These are phyloP conservation scores for Clistopyga incitator DNA, from an alignment of 2,888 invertebrate genomes.

Conservation along the genomic window DNA sequence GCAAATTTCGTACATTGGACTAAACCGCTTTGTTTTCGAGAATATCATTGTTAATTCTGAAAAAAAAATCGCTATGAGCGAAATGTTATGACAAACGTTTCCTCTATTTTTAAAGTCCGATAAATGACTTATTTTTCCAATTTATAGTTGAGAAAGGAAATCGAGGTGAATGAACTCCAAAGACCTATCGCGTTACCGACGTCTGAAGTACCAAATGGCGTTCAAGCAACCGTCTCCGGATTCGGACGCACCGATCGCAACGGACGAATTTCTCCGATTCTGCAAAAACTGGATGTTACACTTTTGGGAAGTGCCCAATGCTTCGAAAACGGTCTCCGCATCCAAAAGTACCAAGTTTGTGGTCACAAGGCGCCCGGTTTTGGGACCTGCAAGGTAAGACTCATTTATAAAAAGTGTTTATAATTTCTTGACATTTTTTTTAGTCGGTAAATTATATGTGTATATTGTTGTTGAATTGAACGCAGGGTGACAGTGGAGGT, in stretches of 20 bases:
- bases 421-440: background rate
- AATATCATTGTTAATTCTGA: too few relatives aligned
- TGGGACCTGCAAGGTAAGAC: slow-evolving; percentile 13
- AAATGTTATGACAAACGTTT: too few relatives aligned
- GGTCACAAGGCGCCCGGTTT: background rate
- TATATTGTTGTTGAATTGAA: background rate
- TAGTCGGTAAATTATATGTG: background rate
- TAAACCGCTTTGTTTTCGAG: too few relatives aligned
- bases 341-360: slow-evolving; percentile 7
- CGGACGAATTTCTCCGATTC: background rate
- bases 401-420: background rate
- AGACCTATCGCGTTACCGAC: background rate
- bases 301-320: slow-evolving; percentile 11
- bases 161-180: background rate
- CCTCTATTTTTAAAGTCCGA: background rate
- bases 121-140: background rate
- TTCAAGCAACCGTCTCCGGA: background rate
- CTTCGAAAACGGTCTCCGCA: background rate
- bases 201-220: background rate
- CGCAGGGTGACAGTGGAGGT: slow-evolving; percentile 69
- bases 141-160: slow-evolving; percentile 8
- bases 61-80: too few relatives aligned
- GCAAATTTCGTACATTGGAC: too few relatives aligned
- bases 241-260: background rate
- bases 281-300: background rate